A percentile compares a stretch with the other conserved stretches of the same genome.
Evolutionary conservation across 2,113 vertebrate genomes (phyloP).

Genomic region (Tautogolabrus adspersus): DNA sequence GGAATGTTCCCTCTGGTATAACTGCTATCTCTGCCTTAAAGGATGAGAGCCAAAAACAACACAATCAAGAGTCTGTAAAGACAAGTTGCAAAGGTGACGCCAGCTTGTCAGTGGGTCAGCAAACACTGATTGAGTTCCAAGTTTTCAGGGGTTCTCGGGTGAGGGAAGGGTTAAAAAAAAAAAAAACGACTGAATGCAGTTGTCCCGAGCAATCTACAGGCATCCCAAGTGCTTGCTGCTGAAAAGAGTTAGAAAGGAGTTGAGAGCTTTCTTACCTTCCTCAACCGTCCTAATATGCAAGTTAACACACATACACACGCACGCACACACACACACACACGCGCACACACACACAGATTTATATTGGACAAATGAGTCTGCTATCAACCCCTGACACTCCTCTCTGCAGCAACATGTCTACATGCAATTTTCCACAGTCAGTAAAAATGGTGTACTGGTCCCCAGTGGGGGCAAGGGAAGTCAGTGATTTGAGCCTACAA

Average conservation of each 20-base stretch:
- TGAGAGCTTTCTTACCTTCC: too few species aligned
- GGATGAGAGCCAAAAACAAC: slow-evolving; percentile 39
- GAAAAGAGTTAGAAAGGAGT: not conserved
- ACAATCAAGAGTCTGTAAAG: slow-evolving; percentile 49
- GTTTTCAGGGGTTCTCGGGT: not conserved
- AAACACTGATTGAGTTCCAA: not conserved
- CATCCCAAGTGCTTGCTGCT: slow-evolving; percentile 24
- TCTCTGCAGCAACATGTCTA: slow-evolving; percentile 13
- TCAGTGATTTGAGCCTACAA: slow-evolving; percentile 68
- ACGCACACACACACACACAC: not conserved
- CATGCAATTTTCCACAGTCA: slow-evolving; percentile 30
- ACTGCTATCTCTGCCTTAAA: slow-evolving; percentile 26
- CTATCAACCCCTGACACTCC: slow-evolving; percentile 15
- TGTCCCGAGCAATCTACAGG: slow-evolving; percentile 41
- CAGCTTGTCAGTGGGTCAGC: slow-evolving; percentile 8
- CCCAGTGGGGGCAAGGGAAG: slow-evolving; percentile 65
- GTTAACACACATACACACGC: too few species aligned
- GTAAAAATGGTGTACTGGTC: slow-evolving; percentile 31
- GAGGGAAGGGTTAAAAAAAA: slow-evolving; percentile 24
- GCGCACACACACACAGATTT: slow-evolving; percentile 33
- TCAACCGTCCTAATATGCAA: too few species aligned
- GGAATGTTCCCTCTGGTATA: slow-evolving; percentile 66
- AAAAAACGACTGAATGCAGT: not conserved
- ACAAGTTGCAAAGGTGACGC: slow-evolving; percentile 47
- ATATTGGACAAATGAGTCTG: slow-evolving; percentile 9